phyloP scores from a whole-genome alignment of 30 jellyfish, hydroid and myxozoan genomes.

The Cassiopea xamachana region DNA sequence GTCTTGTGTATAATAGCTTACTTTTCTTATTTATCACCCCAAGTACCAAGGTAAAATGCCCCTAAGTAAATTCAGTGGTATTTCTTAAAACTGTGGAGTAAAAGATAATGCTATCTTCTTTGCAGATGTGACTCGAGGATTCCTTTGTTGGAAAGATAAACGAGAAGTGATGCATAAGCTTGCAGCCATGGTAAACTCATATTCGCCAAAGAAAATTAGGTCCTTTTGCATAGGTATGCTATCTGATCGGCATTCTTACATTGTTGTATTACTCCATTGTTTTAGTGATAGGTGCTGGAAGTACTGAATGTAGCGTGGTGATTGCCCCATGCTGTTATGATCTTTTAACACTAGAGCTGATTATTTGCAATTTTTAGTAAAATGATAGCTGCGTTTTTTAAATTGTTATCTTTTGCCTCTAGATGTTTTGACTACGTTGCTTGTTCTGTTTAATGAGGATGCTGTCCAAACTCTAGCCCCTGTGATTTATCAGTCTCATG shows the following conservation, averaged over 20 bases:
- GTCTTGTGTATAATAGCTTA: too few species aligned
- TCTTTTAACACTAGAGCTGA: too few species aligned
- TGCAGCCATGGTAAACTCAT: conserved; percentile 85
- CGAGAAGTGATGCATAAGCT: conserved; percentile 89
- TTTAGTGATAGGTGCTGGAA: too few species aligned
- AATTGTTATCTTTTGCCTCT: not conserved
- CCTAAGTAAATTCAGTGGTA: too few species aligned
- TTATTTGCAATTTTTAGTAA: too few species aligned
- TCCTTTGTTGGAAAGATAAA: conserved; percentile 84
- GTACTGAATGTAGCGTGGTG: too few species aligned
- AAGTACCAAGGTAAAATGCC: too few species aligned
- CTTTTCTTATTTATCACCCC: too few species aligned
- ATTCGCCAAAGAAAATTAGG: conserved; percentile 80
- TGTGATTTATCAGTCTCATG: conserved; percentile 87
- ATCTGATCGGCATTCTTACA: not conserved
- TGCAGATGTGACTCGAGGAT: conserved; percentile 73
- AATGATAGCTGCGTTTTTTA: not conserved
- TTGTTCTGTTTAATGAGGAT: conserved; percentile 82
- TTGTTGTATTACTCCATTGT: too few species aligned
- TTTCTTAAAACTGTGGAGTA: not conserved
- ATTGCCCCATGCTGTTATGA: too few species aligned
- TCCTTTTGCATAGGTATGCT: conserved; percentile 82
- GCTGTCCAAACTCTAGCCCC: conserved; percentile 80
- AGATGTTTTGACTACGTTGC: conserved; percentile 75
- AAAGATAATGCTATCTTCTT: not conserved